Evolutionary conservation across 2,113 vertebrate genomes (phyloP), one percentile per base, ranked within the genome.

Genomic region (Propithecus coquereli): DNA sequence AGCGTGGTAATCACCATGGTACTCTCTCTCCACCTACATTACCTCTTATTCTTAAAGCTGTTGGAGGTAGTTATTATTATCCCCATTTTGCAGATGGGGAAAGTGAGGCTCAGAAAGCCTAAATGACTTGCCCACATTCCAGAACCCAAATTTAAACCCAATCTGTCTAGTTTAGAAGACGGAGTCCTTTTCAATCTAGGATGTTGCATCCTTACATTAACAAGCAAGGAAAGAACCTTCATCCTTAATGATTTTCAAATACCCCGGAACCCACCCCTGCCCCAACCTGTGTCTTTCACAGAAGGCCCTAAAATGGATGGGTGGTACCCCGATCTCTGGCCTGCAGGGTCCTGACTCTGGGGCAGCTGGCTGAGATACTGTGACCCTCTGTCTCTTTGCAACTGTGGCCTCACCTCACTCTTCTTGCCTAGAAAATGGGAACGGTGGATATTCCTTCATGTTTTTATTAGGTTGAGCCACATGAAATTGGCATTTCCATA

Each of bases 1-100:
- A 10, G 32, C 0, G 20, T 18, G 40, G 9, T 6, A 3, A 50
- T 63, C 23, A 20, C 79, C 40, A 6, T 0, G 3, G 66, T 14
- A 4, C 57, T 65, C 43, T 25, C 90, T 34, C n/a, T 52, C 50
- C 43, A 5, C 79, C 73, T 9, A 63, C 32, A 20, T 14, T 37
- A 32, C 40, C 32, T 63, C 73, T 70, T 27, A 80, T 47, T 73
- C 57, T 73, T 66, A 43, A 54, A 40, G 8, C 14, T 5, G 0
- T 12, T 12, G 32, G 40, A 50, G 57, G 74, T 5, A 4, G 57
- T 40, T 45, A 43, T 47, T 57, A 59, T 34, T 76, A 71, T 47
- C 66, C 47, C 61, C 50, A 16, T 12, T 43, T 71, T 43, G 61
- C 27, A 52, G 65, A 52, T 27, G n/a, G 45, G 43, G 12, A 71